Base-by-base conservation (phyloP, 2,888 invertebrate species). In the Chorisops tibialis region DNA sequence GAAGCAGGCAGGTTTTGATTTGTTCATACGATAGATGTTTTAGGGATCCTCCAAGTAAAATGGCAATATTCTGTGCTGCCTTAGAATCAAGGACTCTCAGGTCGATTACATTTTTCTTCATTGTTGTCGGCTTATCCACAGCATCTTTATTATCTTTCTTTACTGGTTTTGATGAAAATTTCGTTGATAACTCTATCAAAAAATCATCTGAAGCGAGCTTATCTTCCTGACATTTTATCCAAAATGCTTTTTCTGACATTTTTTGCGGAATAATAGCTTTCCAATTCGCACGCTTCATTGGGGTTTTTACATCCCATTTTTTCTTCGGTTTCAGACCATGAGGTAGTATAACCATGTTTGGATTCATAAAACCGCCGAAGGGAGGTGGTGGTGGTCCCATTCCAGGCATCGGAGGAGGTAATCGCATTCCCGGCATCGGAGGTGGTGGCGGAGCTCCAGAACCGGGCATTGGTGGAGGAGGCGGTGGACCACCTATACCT, bases 261-360 rank as follows among this genome's bases (percentile, higher is more conserved):
- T n/a, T n/a, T n/a, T n/a, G 87, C 0, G 96, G 94, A 38, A 90
- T 79, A 62, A 97, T 93, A 78, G 92, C 89, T 77, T 95, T 96
- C 97, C 98, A 98, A 73, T 97, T 97, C 63, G 95, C 92, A 65
- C 95, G 83, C 74, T 97, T 96, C 70, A 96, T 82, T 0, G 94
- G 93, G 0, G 89, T 91, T 52, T 88, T 89, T 0, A 91, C 85
- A 59, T 92, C 89, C 86, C 91, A 97, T 73, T 94, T 94, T 77
- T 89, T 93, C 74, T 97, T 97, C 0, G 93, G 92, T 73, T 94
- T 92, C 66, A 98, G 80, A 0, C 96, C 96, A 72, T 88, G 82
- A 0, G 96, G 97, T 5, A 98, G 75, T n/a, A n/a, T n/a, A 5
- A 49, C 38, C 5, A n/a, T 38, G 9, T 37, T 19, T 6, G 16